Base-by-base conservation (phyloP, 2,113 vertebrate genomes). In the Callorhinus ursinus region DNA sequence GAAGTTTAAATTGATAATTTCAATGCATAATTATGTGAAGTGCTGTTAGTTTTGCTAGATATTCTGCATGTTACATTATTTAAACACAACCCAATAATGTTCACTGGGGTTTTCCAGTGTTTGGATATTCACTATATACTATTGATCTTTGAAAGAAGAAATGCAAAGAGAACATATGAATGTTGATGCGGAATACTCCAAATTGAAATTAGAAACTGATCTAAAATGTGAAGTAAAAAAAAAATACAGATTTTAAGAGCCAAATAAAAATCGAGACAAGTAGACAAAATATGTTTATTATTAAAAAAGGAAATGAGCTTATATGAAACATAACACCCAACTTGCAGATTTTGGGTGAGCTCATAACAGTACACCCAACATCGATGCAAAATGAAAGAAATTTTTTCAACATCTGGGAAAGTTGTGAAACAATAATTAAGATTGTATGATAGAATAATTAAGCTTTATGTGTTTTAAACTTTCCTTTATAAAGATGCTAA, bases 1-100 rank as follows among this genome's bases (percentile, higher is more conserved):
- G 24, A 76, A 65, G 33, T 93, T 95, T 91, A 63, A 76, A 76
- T 57, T 71, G 76, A 36, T 26, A 82, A 69, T 82, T 95, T 90
- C 24, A 81, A 59, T 42, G n/a, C 46, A 69, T 31, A 85, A 46
- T 74, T 81, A 42, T 95, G 33, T 46, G 39, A 63, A 83, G 31
- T 63, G 11, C 65, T 82, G 1, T 88, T 61, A 93, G 11, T 65
- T 77, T 90, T 86, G 14, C 31, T 46, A 71, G 46, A 36, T 89
- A 6, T 84, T 79, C 22, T 65, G 4, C 42, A 1, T 72, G 24
- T 36, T 94, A 55, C 11, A 9, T 93, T 33, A 57, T 72, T 92
- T 74, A 81, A 67, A 83, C 39, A 76, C 7, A 16, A 53, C 26
- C 13, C 49, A 90, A 22, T 53, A 93, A 87, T 61, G 24, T 90